Conservation (phyloP, 2,113 vertebrate species). For the Psophia crepitans region DNA sequence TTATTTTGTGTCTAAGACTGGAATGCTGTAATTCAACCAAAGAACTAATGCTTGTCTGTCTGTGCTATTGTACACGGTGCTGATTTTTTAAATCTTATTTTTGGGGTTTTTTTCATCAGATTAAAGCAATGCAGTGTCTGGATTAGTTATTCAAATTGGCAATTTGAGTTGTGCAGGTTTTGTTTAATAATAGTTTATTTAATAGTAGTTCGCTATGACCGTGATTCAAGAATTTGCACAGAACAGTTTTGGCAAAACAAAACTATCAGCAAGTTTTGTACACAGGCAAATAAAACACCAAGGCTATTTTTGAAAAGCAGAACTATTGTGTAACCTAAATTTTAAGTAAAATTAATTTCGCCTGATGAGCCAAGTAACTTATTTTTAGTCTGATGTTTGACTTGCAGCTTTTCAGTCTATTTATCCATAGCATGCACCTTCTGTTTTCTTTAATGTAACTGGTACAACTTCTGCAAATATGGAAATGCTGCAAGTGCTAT, state of each 20-base stretch:
- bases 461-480: neutral
- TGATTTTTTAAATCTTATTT: neutral
- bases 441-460: neutral
- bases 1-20: neutral
- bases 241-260: neutral
- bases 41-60: neutral
- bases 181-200: neutral
- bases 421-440: neutral
- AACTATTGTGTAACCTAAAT: neutral
- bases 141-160: neutral
- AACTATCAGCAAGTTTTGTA: neutral
- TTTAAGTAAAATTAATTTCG: neutral
- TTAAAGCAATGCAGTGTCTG: neutral
- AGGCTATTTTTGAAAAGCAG: neutral
- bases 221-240: neutral
- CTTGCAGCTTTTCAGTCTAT: neutral
- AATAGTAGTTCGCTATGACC: too few species aligned
- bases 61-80: neutral
- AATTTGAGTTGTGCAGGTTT: neutral
- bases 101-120: too few species aligned
- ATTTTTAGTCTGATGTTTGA: neutral
- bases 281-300: neutral
- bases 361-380: neutral
- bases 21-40: neutral
- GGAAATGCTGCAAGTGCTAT: neutral